These are phyloP conservation scores for Rhopalosiphum maidis DNA, from an alignment of 1,140 invertebrate genomes.

Conservation along the genomic window DNA sequence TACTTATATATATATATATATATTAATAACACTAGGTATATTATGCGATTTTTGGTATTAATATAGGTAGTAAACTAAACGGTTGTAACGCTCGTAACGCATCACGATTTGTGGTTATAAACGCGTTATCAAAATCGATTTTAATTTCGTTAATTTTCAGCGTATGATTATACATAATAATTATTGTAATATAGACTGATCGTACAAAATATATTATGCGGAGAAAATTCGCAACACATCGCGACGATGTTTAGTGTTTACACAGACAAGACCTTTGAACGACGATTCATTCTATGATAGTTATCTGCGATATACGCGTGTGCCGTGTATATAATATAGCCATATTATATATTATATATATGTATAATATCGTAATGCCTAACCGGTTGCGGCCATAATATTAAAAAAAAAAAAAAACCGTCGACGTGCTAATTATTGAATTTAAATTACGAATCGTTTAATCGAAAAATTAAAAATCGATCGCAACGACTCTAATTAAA, in stretches of 20 bases:
- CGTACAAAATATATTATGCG: neutral
- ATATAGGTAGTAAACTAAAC: too few relatives aligned
- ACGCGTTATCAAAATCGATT: too few relatives aligned
- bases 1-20: too few relatives aligned
- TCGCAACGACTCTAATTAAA: neutral
- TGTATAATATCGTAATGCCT: neutral
- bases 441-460: conserved; percentile 3
- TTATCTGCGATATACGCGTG: neutral
- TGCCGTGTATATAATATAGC: too few relatives aligned
- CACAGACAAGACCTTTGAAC: neutral
- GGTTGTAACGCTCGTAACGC: too few relatives aligned
- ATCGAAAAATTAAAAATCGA: neutral
- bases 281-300: neutral
- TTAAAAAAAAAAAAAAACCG: neutral
- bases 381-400: neutral
- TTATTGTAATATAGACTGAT: neutral
- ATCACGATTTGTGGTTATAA: too few relatives aligned
- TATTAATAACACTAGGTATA: too few relatives aligned
- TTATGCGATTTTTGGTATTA: too few relatives aligned
- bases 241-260: neutral
- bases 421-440: neutral
- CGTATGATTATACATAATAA: neutral
- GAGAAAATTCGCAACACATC: neutral
- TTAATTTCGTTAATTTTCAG: neutral
- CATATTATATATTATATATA: neutral